Conservation (phyloP, 2,888 invertebrate species). For the Sycophila texana region DNA sequence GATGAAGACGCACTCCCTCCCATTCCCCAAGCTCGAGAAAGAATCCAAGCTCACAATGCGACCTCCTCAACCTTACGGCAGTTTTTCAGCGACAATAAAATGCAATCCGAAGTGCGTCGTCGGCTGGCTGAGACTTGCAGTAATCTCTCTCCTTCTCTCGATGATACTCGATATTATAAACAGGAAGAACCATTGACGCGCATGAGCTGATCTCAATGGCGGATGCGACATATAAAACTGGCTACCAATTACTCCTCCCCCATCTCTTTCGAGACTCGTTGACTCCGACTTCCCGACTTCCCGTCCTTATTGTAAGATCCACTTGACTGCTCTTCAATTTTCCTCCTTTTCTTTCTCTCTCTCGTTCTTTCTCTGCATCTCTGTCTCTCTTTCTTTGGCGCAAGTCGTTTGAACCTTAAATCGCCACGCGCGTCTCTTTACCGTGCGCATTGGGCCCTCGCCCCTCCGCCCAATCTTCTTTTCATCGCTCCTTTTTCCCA, state of each 20-base stretch:
- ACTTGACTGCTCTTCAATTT: slow-evolving; percentile 52
- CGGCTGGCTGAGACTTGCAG: neutral
- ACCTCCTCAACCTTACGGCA: neutral
- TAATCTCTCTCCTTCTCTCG: neutral
- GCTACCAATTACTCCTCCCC: slow-evolving; percentile 44
- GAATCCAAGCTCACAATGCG: too few relatives aligned
- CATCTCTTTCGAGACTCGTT: slow-evolving; percentile 26
- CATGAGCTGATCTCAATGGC: slow-evolving; percentile 13
- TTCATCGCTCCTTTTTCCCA: neutral
- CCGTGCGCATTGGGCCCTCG: neutral
- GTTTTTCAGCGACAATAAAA: slow-evolving; percentile 23
- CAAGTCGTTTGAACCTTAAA: slow-evolving; percentile 37
- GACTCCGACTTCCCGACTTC: slow-evolving; percentile 16
- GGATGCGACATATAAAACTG: slow-evolving; percentile 24
- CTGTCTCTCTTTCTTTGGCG: neutral
- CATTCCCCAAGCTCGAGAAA: too few relatives aligned
- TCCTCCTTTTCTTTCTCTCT: neutral
- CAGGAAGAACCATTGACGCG: slow-evolving; percentile 23
- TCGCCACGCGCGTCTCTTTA: slow-evolving; percentile 16
- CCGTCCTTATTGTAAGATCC: slow-evolving; percentile 20
- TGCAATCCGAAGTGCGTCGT: slow-evolving; percentile 5
- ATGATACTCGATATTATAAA: slow-evolving; percentile 44
- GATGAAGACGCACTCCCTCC: too few relatives aligned
- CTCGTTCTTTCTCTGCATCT: neutral
- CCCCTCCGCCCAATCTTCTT: neutral